phyloP scores from a whole-genome alignment of 2,797 vertebrate species.

The Sciurus vulgaris region DNA sequence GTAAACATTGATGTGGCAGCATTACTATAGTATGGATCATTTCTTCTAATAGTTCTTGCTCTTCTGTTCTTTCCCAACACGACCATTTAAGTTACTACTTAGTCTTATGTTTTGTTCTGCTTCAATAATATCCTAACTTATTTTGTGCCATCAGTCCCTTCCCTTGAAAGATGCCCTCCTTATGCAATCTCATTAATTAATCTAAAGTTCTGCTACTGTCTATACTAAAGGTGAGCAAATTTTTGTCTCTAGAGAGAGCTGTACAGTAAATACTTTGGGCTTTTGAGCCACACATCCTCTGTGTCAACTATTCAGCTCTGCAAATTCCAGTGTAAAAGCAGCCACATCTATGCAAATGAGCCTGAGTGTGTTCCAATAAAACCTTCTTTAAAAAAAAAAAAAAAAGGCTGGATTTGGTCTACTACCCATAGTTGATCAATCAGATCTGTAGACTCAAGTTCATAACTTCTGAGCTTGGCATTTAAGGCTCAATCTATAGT shows the following conservation, averaged over 20 bases:
- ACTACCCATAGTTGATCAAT: background rate
- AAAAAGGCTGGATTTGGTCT: background rate
- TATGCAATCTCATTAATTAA: background rate
- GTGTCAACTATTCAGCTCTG: background rate
- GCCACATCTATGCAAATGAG: background rate
- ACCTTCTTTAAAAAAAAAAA: background rate
- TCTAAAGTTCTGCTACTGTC: background rate
- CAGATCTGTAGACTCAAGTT: constrained; percentile 1
- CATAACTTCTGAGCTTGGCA: background rate
- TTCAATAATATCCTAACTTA: background rate
- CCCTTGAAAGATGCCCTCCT: background rate
- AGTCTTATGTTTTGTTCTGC: background rate
- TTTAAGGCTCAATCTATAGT: background rate
- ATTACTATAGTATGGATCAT: background rate
- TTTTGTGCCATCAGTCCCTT: background rate
- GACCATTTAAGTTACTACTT: background rate
- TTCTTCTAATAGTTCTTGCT: background rate
- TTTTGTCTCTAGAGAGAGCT: background rate
- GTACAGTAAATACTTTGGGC: background rate
- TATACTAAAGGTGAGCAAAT: background rate
- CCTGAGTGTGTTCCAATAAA: background rate
- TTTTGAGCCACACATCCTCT: background rate
- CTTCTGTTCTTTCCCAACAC: background rate
- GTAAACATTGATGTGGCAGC: too few relatives aligned
- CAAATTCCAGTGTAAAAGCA: background rate